Conservation (phyloP, 2,797 vertebrate genomes). For the Pangasius sanitwongsei region DNA sequence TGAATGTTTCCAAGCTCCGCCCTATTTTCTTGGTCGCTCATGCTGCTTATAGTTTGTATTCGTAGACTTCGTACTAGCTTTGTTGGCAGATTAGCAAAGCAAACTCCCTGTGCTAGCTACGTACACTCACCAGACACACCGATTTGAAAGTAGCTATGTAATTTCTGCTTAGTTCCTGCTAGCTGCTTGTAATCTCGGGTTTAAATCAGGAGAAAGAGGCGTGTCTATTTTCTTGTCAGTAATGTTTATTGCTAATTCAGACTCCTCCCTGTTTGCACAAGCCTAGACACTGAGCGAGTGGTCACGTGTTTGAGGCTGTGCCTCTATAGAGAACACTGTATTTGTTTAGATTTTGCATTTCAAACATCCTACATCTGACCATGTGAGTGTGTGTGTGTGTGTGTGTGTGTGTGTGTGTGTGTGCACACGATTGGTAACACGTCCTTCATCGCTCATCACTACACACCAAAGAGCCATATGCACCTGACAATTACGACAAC, state of each 20-base stretch:
- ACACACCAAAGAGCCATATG: background rate
- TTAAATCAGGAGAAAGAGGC: background rate
- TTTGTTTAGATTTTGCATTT: slow-evolving; percentile 9
- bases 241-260: background rate
- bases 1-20: background rate
- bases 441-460: background rate
- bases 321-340: too few relatives aligned
- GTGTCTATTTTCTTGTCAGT: background rate
- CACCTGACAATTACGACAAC: background rate
- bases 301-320: background rate
- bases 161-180: background rate
- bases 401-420: background rate
- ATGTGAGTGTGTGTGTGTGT: background rate
- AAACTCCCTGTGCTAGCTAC: background rate
- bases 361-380: background rate
- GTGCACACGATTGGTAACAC: background rate
- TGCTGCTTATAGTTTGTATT: too few relatives aligned
- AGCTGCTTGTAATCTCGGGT: background rate
- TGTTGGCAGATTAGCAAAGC: background rate
- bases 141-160: background rate
- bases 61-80: background rate
- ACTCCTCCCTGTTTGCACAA: background rate
- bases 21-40: background rate
- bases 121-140: background rate
- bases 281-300: too few relatives aligned